A percentile compares a stretch with the other conserved stretches of the same genome.
These are phyloP conservation scores for Lynx canadensis DNA, from an alignment of 2,113 vertebrate species.

Conservation along the genomic window DNA sequence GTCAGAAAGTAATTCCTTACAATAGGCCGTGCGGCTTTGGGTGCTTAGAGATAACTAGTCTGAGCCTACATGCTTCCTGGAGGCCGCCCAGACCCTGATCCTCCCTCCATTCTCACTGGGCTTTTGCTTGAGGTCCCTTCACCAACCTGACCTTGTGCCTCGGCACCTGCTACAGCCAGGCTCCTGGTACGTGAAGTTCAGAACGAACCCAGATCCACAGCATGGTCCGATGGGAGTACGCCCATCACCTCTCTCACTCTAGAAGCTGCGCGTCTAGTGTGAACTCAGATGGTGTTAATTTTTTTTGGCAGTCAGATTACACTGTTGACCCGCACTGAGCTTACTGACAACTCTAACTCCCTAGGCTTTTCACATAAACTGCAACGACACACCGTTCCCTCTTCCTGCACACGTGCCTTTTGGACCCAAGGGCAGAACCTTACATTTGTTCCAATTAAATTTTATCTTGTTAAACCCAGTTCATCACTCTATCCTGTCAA, in stretches of 20 bases:
- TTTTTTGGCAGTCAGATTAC: slow-evolving; percentile 66
- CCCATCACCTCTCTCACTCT: background rate
- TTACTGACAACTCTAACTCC: slow-evolving; percentile 34
- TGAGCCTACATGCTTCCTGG: background rate
- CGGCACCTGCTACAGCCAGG: background rate
- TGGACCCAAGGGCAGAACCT: slow-evolving; percentile 77
- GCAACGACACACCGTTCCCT: background rate
- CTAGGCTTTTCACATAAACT: slow-evolving; percentile 45
- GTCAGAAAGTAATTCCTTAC: background rate
- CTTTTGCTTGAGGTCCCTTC: background rate
- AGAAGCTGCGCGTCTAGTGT: background rate
- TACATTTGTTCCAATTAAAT: slow-evolving; percentile 81
- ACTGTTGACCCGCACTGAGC: slow-evolving; percentile 5
- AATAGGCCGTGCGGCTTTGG: background rate
- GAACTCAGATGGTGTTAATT: background rate
- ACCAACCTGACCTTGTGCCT: background rate
- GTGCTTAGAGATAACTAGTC: background rate
- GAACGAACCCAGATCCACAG: background rate
- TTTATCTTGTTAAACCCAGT: slow-evolving; percentile 76
- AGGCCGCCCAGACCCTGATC: background rate
- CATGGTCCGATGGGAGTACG: fast-evolving
- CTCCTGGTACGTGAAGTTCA: background rate
- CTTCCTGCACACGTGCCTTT: slow-evolving; percentile 50
- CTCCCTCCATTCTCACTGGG: background rate
- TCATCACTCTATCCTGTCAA: slow-evolving; percentile 76